A percentile compares a stretch with the other conserved stretches of the same genome.
Conservation (phyloP, 2,797 vertebrate species). For the Melanotaenia nigrans region DNA sequence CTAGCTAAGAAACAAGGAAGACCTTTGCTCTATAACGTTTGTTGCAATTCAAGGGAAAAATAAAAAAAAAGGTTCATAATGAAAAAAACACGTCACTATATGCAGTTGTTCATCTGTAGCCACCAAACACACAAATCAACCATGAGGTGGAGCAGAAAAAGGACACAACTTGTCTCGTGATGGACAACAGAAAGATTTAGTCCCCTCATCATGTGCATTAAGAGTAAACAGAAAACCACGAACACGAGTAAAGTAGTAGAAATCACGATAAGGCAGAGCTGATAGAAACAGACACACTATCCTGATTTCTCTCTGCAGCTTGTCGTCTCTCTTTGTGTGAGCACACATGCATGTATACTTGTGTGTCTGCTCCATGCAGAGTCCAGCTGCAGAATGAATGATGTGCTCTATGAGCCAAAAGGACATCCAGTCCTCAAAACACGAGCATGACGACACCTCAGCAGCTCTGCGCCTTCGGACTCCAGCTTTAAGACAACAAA, state of each 20-base stretch:
- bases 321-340: background rate
- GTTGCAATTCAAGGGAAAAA: no score
- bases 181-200: no score
- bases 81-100: no score
- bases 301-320: no score
- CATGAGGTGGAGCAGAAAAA: no score
- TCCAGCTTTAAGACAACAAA: background rate
- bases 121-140: no score
- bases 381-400: constrained; percentile 65
- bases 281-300: background rate
- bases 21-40: no score
- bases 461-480: background rate
- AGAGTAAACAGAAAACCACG: background rate
- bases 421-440: constrained; percentile 51
- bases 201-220: background rate
- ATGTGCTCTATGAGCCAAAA: constrained; percentile 49
- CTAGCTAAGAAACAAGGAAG: no score
- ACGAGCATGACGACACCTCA: constrained; percentile 41
- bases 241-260: background rate
- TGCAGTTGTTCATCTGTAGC: no score
- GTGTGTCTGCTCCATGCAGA: constrained; percentile 53
- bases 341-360: constrained; percentile 8
- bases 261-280: background rate
- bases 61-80: no score
- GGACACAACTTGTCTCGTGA: no score